These are phyloP conservation scores for Tiliqua scincoides DNA, from an alignment of 2,113 vertebrate genomes.

Conservation along the genomic window DNA sequence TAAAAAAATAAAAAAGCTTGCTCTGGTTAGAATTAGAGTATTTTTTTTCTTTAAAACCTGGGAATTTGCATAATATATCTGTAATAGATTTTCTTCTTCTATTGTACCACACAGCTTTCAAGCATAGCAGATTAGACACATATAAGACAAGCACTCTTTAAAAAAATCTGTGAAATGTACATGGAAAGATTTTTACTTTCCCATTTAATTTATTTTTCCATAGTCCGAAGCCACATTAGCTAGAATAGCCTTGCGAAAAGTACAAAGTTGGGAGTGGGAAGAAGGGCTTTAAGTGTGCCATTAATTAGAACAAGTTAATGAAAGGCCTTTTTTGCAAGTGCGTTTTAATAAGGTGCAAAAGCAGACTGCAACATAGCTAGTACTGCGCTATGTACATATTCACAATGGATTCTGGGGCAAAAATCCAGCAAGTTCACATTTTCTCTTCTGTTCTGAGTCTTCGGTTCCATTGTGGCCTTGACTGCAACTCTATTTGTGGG, in stretches of 20 bases:
- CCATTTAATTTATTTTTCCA: conserved; percentile 65
- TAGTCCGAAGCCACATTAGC: conserved; percentile 54
- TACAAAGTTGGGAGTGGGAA: conserved; percentile 47
- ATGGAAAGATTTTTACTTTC: conserved; percentile 69
- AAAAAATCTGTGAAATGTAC: conserved; percentile 71
- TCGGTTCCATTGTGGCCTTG: conserved; percentile 76
- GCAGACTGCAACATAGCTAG: conserved; percentile 79
- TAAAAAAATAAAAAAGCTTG: conserved; percentile 89
- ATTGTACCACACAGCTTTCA: conserved; percentile 81
- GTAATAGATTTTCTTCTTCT: conserved; percentile 75
- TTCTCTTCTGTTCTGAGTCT: conserved; percentile 77
- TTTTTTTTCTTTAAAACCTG: conserved; percentile 77
- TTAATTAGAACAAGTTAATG: conserved; percentile 76
- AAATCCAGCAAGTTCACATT: conserved; percentile 86
- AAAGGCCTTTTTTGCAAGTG: conserved; percentile 82
- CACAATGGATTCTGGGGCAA: conserved; percentile 78
- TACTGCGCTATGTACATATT: conserved; percentile 88
- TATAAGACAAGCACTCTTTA: conserved; percentile 79
- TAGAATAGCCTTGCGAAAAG: conserved; percentile 63
- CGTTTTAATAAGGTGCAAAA: conserved; percentile 88
- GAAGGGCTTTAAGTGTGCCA: conserved; percentile 71
- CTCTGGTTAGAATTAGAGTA: conserved; percentile 86
- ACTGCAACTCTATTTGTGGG: conserved; percentile 69
- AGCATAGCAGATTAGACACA: conserved; percentile 82
- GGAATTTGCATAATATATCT: conserved; percentile 85